These are phyloP conservation scores for Syritta pipiens DNA, from an alignment of 2,888 invertebrate species.

Conservation along the genomic window DNA sequence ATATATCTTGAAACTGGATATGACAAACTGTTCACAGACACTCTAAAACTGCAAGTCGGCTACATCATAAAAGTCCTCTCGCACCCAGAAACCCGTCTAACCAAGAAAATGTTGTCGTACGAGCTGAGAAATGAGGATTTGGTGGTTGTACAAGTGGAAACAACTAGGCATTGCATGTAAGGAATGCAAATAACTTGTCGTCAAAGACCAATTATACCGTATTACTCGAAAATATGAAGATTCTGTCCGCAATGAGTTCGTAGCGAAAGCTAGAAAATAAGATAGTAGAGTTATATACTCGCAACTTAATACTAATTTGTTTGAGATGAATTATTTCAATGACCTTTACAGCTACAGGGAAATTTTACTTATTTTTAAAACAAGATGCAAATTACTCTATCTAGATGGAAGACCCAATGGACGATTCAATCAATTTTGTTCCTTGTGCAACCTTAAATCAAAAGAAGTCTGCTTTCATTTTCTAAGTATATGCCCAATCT, in stretches of 20 bases:
- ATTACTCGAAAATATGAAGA: background rate
- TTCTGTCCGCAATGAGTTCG: background rate
- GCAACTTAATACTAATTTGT: background rate
- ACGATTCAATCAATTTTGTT: no score
- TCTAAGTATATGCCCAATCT: no score
- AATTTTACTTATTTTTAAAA: no score
- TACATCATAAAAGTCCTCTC: background rate
- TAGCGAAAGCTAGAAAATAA: background rate
- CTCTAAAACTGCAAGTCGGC: background rate
- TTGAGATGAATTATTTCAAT: background rate
- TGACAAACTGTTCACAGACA: background rate
- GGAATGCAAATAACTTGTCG: background rate
- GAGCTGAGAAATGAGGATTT: background rate
- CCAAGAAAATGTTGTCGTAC: background rate
- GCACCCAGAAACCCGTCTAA: background rate
- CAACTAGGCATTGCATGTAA: background rate
- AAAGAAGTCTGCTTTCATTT: no score
- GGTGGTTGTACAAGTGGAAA: background rate
- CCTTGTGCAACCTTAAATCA: no score
- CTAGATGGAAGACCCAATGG: no score
- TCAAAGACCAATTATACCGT: background rate
- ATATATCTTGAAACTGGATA: background rate
- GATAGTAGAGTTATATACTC: background rate
- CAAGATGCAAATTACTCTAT: no score
- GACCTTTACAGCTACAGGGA: no score